Percentiles rank a stretch among this genome's conserved stretches.
Evolutionary conservation across 2,888 invertebrate genomes (phyloP).

Genomic region (Caenorhabditis afra): DNA sequence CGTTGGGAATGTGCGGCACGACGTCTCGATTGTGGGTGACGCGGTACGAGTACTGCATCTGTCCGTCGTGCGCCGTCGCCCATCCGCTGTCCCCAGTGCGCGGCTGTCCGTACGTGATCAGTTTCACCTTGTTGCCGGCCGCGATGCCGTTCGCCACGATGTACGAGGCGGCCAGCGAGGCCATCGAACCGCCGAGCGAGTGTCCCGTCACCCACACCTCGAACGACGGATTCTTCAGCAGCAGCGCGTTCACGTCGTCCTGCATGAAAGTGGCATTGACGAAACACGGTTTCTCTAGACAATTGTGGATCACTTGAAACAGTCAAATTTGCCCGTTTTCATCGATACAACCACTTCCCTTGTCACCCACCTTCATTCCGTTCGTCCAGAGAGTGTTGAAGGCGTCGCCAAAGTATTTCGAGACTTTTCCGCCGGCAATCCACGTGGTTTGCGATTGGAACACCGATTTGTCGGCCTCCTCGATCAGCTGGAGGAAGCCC

Average conservation of each 20-base stretch:
- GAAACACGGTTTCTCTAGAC: too few species aligned
- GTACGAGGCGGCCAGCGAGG: slow-evolving; percentile 68
- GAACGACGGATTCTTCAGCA: slow-evolving; percentile 68
- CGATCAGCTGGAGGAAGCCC: slow-evolving; percentile 67
- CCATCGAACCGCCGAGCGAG: slow-evolving; percentile 72
- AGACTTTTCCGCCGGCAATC: slow-evolving; percentile 70
- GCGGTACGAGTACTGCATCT: slow-evolving; percentile 63
- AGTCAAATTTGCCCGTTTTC: too few species aligned
- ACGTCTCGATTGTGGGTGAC: slow-evolving; percentile 70
- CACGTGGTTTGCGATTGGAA: slow-evolving; percentile 57
- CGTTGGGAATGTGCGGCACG: slow-evolving; percentile 71
- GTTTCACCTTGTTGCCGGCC: slow-evolving; percentile 52
- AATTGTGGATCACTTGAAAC: too few species aligned
- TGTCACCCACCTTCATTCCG: too few species aligned
- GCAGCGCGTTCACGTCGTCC: slow-evolving; percentile 63
- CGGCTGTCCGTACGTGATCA: slow-evolving; percentile 75
- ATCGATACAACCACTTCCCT: too few species aligned
- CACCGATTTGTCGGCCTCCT: slow-evolving; percentile 67
- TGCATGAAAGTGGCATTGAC: too few species aligned
- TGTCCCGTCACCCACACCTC: slow-evolving; percentile 72
- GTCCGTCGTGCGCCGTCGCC: slow-evolving; percentile 65
- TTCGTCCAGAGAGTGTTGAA: slow-evolving; percentile 71
- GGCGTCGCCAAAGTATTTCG: slow-evolving; percentile 74
- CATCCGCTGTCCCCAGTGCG: slow-evolving; percentile 71
- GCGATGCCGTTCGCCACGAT: slow-evolving; percentile 55